These are phyloP conservation scores for Anarhynchus alexandrinus DNA, from an alignment of 2,113 vertebrate species.

Conservation along the genomic window DNA sequence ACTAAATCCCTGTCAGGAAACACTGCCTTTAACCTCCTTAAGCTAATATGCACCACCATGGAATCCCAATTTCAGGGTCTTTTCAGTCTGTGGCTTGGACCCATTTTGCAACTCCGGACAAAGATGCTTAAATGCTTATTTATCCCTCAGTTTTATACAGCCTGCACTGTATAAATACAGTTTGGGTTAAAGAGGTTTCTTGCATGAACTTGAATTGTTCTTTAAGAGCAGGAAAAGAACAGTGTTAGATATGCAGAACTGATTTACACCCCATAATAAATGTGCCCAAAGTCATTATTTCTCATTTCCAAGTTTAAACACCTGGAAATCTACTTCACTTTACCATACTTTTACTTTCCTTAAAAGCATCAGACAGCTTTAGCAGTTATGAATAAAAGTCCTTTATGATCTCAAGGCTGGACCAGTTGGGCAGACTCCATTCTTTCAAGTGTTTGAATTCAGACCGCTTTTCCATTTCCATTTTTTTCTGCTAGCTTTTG, in stretches of 20 bases:
- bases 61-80: fast-evolving
- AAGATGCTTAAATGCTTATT: neutral
- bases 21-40: neutral
- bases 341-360: neutral
- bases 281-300: neutral
- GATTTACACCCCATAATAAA: neutral
- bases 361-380: neutral
- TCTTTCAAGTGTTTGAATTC: neutral
- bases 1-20: neutral
- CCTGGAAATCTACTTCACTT: neutral
- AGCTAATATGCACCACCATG: fast-evolving
- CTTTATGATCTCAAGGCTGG: neutral
- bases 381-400: neutral
- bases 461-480: neutral
- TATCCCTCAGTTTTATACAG: neutral
- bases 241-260: neutral
- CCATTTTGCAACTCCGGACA: neutral
- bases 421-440: neutral
- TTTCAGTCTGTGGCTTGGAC: neutral
- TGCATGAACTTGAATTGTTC: neutral
- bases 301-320: neutral
- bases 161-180: fast-evolving
- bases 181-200: neutral
- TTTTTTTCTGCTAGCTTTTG: neutral
- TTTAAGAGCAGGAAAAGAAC: neutral